Evolutionary conservation across 2,888 invertebrate genomes (phyloP), one percentile per base, ranked within the genome.

Genomic region (Melanostoma mellinum): DNA sequence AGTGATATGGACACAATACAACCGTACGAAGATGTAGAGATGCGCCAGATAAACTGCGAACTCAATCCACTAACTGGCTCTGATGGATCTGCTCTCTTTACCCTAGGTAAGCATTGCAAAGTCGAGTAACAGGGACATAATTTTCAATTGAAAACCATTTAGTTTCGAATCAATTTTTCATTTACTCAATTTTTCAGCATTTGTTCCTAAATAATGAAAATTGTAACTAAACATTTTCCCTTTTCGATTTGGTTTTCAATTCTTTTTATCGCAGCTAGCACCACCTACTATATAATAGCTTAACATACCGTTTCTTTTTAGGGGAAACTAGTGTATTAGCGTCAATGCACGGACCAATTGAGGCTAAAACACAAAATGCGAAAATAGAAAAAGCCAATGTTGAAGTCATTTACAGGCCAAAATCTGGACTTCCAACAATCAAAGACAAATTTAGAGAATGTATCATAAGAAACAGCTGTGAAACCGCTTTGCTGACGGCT

Each of bases 311-410:
- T 56, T 20, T 55, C 8, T 56, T 40, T 52, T 72, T 6, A 97
- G 97, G 97, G 8, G 94, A 95, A 82, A 97, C 97, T 10, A 94
- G 95, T 58, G 94, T 95, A 1, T 89, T 96, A 48, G 95, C 95
- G 2, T 95, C 96, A 84, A 93, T 97, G 42, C 95, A 96, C 91
- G 98, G 97, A 0, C 97, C 97, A 0, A 92, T 95, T 8, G 97
- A 97, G 90, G 94, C 95, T 1, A 96, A 95, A 90, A 91, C 93
- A 86, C 94, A 94, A 85, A 96, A 94, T 90, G 94, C 96, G 87
- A 93, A 94, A 86, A 94, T 96, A 67, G 96, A 97, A 85, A 95
- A 94, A 90, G 94, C 96, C 30, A 88, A 88, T 65, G 85, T 98
- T 5, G 97, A 97, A 90, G 95, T 96, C 33, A 91, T 94, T 53